phyloP scores from a whole-genome alignment of 2,113 vertebrate genomes.

The Corynorhinus townsendii region DNA sequence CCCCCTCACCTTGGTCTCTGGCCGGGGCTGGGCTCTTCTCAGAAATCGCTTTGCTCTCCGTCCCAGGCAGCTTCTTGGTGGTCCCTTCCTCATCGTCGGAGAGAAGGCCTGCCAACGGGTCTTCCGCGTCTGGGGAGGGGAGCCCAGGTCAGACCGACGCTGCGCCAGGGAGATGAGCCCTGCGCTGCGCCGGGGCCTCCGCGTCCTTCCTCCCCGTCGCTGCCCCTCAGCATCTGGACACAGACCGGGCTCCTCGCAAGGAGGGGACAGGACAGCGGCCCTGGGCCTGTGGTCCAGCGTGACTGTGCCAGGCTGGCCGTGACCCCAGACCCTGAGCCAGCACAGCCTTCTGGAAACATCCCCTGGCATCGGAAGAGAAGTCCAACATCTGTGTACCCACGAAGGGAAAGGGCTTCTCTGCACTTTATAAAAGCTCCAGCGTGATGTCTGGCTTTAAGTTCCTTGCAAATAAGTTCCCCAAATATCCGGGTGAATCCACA shows the following conservation, averaged over 20 bases:
- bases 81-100: conserved; percentile 79
- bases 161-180: background rate
- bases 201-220: no score
- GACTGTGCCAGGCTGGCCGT: background rate
- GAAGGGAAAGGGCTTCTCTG: background rate
- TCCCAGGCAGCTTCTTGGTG: conserved; percentile 55
- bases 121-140: conserved; percentile 75
- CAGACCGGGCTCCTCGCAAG: background rate
- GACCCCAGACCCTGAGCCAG: background rate
- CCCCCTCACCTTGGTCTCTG: conserved; percentile 73
- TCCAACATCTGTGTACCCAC: background rate
- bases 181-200: background rate
- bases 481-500: no score
- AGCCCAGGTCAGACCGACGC: background rate
- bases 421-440: background rate
- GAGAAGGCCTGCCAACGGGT: conserved; percentile 81
- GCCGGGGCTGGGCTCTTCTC: background rate
- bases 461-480: background rate
- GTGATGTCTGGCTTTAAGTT: background rate
- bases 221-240: background rate
- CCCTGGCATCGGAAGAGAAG: background rate
- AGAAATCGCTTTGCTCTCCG: conserved; percentile 5
- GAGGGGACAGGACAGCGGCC: fast-evolving
- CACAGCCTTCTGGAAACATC: background rate
- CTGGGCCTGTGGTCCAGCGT: background rate